A percentile compares a stretch with the other conserved stretches of the same genome.
These are phyloP conservation scores for Menidia menidia DNA, from an alignment of 2,797 vertebrate genomes.

Conservation along the genomic window DNA sequence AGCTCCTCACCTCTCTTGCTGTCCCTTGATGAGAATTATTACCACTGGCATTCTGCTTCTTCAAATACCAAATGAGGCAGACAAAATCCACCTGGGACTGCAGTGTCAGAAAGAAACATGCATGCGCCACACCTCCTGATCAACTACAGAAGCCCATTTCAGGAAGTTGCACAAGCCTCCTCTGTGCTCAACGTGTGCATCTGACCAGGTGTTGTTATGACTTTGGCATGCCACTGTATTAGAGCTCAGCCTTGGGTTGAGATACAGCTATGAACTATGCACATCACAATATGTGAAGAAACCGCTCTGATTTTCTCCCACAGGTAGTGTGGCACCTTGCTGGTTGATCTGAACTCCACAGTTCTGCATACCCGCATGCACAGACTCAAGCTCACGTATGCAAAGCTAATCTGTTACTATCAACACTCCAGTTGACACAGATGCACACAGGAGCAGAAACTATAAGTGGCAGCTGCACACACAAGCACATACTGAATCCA, in stretches of 20 bases:
- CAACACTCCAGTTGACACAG: conserved; percentile 33
- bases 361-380: conserved; percentile 6
- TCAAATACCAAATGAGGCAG: conserved; percentile 60
- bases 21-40: conserved; percentile 48
- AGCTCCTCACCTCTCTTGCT: conserved; percentile 34
- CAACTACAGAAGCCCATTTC: conserved; percentile 41
- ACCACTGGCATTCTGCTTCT: conserved; percentile 41
- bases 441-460: conserved; percentile 43
- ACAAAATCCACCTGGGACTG: conserved; percentile 56
- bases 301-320: conserved; percentile 19
- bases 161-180: conserved; percentile 40
- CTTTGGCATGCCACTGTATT: not conserved
- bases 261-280: conserved; percentile 25
- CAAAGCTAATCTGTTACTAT: conserved; percentile 33
- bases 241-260: conserved; percentile 21
- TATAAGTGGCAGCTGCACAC: conserved; percentile 33
- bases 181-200: conserved; percentile 26
- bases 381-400: conserved; percentile 14
- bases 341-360: conserved; percentile 17
- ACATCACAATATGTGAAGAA: conserved; percentile 14
- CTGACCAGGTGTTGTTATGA: conserved; percentile 28
- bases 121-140: conserved; percentile 1
- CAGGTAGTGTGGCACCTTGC: not conserved
- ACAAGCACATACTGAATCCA: conserved; percentile 36
- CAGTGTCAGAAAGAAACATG: conserved; percentile 45